Evolutionary conservation across 1,140 invertebrate species (phyloP).

Genomic region (Zaprionus africanus): DNA sequence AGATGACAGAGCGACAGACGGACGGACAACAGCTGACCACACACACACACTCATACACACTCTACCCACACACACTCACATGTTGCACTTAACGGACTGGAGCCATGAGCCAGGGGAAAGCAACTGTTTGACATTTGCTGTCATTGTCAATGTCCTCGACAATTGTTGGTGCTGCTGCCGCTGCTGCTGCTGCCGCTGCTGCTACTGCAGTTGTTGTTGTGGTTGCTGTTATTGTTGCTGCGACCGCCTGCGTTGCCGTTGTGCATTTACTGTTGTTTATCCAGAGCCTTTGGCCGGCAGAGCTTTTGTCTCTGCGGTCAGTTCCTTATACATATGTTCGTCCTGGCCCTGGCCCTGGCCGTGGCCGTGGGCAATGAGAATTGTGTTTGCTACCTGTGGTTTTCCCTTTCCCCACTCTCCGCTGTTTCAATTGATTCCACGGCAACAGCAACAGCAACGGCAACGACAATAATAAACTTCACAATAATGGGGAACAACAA

Average conservation of each 20-base stretch:
- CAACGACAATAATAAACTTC: neutral
- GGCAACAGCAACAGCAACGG: constrained; percentile 25
- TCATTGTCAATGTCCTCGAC: constrained; percentile 69
- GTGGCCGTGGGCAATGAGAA: neutral
- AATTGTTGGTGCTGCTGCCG: constrained; percentile 43
- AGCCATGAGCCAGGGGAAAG: constrained; percentile 29
- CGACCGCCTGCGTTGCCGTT: constrained; percentile 52
- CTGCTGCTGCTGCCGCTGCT: constrained; percentile 12
- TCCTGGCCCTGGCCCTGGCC: constrained; percentile 2
- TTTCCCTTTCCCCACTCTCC: constrained; percentile 24
- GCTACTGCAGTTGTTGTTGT: neutral
- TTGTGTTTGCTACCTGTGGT: neutral
- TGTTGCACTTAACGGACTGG: constrained; percentile 34
- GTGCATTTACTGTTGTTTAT: constrained; percentile 62
- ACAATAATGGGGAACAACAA: constrained; percentile 8
- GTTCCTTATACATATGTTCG: constrained; percentile 16
- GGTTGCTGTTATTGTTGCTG: constrained; percentile 13
- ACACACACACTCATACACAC: neutral
- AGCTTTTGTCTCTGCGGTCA: constrained; percentile 58
- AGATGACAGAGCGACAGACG: constrained; percentile 41
- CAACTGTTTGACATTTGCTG: constrained; percentile 76
- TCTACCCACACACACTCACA: neutral
- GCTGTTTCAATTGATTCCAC: constrained; percentile 60
- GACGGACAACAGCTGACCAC: constrained; percentile 32
- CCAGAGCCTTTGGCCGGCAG: constrained; percentile 32